A percentile compares a stretch with the other conserved stretches of the same genome.
These are phyloP conservation scores for Catalaphyllia jardinei DNA, from an alignment of 64 coral and sea anemone species.

Conservation along the genomic window DNA sequence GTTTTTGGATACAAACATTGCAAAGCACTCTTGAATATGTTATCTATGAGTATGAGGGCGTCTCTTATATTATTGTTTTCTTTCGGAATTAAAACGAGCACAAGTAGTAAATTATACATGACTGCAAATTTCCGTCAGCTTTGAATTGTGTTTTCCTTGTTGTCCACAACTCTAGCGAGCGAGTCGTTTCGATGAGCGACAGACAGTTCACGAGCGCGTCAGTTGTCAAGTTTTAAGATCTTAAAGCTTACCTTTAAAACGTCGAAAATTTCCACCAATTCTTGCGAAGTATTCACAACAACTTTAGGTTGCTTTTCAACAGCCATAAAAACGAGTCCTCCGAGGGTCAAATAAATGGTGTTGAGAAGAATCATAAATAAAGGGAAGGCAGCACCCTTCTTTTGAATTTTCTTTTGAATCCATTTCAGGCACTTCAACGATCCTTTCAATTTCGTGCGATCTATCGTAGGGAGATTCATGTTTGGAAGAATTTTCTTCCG, in stretches of 20 bases:
- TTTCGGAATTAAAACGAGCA: conserved; percentile 9
- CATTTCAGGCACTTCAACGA: conserved; percentile 78
- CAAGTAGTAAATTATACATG: conserved; percentile 27
- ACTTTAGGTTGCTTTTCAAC: conserved; percentile 63
- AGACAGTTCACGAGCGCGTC: neutral
- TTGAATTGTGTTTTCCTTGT: conserved; percentile 13
- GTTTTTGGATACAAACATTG: neutral
- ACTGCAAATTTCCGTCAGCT: neutral
- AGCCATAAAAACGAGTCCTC: conserved; percentile 83
- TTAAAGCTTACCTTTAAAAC: conserved; percentile 69
- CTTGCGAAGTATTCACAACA: conserved; percentile 67
- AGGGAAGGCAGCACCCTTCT: conserved; percentile 66
- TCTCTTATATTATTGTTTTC: neutral
- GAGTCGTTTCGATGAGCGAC: neutral
- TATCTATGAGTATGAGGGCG: neutral
- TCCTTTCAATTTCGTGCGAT: conserved; percentile 69
- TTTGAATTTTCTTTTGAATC: conserved; percentile 70
- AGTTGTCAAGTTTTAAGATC: neutral
- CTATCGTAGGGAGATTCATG: conserved; percentile 63
- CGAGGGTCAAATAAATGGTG: conserved; percentile 66
- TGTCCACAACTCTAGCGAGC: neutral
- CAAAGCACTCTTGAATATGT: neutral
- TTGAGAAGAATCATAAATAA: conserved; percentile 75
- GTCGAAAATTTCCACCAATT: conserved; percentile 72
- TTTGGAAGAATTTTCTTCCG: conserved; percentile 57